Evolutionary conservation across 35 echinoderm and acorn worm species (phyloP).

Genomic region (Heliocidaris tuberculata): DNA sequence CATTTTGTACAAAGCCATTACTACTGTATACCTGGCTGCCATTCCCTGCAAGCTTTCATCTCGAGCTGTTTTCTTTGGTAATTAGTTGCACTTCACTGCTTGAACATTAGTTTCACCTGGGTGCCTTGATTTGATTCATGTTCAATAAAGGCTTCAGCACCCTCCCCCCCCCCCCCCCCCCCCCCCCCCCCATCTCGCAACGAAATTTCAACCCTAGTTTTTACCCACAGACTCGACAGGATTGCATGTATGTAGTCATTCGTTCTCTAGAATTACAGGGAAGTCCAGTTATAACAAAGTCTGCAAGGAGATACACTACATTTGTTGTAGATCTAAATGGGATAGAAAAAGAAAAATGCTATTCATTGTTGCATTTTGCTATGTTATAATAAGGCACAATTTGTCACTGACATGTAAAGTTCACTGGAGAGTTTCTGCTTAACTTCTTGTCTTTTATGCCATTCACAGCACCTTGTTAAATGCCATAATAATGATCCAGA

Average conservation of each 20-base stretch:
- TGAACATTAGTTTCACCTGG: slow-evolving; percentile 3
- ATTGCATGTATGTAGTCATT: background rate
- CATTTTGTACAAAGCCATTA: background rate
- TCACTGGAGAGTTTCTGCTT: too few relatives aligned
- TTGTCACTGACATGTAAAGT: too few relatives aligned
- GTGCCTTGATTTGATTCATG: background rate
- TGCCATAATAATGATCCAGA: too few relatives aligned
- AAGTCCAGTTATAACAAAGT: background rate
- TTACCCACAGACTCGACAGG: background rate
- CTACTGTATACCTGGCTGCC: background rate
- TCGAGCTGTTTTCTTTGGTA: background rate
- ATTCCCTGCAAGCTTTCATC: background rate
- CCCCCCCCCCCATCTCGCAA: background rate
- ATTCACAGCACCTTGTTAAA: too few relatives aligned
- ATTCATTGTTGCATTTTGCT: too few relatives aligned
- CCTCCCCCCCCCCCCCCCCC: too few relatives aligned
- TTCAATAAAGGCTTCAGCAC: background rate
- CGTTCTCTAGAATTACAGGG: background rate
- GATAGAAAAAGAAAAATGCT: too few relatives aligned
- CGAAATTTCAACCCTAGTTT: background rate
- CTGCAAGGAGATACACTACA: background rate
- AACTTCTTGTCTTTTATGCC: too few relatives aligned
- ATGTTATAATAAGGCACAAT: too few relatives aligned
- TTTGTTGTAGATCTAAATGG: too few relatives aligned
- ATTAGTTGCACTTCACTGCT: background rate